These are phyloP conservation scores for Megalops atlanticus DNA, from an alignment of 2,113 vertebrate genomes.

Conservation along the genomic window DNA sequence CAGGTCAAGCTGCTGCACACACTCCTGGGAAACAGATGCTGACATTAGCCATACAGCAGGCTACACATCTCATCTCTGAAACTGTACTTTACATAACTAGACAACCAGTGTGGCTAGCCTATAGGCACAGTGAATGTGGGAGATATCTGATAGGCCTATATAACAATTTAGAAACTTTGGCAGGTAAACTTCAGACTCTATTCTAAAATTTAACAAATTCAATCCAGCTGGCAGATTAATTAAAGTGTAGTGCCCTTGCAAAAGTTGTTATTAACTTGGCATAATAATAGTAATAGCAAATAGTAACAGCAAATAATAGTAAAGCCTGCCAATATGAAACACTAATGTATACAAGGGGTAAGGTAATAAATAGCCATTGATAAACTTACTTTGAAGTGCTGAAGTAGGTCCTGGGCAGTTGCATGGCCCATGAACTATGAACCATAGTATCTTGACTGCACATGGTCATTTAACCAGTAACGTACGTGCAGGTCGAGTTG, in stretches of 20 bases:
- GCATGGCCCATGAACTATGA: slow-evolving; percentile 33
- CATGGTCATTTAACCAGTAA: slow-evolving; percentile 24
- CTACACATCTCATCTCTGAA: slow-evolving; percentile 3
- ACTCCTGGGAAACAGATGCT: slow-evolving; percentile 23
- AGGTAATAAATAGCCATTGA: slow-evolving; percentile 11
- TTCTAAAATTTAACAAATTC: slow-evolving; percentile 25
- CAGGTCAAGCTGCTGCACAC: too few relatives aligned
- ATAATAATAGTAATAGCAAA: neutral
- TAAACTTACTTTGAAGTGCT: slow-evolving; percentile 35
- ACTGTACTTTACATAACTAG: slow-evolving; percentile 11
- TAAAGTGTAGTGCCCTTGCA: neutral
- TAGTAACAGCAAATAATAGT: neutral
- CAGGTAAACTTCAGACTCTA: too few relatives aligned
- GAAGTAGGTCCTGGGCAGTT: slow-evolving; percentile 28
- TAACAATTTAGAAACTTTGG: too few relatives aligned
- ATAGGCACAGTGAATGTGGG: slow-evolving; percentile 4
- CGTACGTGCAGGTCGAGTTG: slow-evolving; percentile 11
- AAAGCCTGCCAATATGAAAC: neutral
- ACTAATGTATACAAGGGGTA: slow-evolving; percentile 9
- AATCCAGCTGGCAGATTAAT: neutral
- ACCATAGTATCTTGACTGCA: slow-evolving; percentile 27
- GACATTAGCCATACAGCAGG: slow-evolving; percentile 17
- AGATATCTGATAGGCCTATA: too few relatives aligned
- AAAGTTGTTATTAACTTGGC: slow-evolving; percentile 18
- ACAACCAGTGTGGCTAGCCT: slow-evolving; percentile 5